A percentile compares a stretch with the other conserved stretches of the same genome.
phyloP scores from a whole-genome alignment of 1,140 invertebrate genomes.

The Heliconius melpomene region DNA sequence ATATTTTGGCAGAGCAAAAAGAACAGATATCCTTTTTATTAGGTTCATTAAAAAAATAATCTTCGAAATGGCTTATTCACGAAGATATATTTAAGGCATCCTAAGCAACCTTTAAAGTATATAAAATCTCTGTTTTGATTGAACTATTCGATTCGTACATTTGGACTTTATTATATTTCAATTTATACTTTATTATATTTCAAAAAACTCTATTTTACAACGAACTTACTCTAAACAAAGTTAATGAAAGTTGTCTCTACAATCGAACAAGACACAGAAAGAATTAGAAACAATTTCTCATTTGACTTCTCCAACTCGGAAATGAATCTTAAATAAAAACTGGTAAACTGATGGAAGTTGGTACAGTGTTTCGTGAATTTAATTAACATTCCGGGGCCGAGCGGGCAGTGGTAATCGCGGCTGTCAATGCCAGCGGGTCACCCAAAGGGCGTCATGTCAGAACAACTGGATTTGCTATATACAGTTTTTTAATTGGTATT shows the following conservation, averaged over 20 bases:
- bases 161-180: background rate
- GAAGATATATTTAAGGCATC: no score
- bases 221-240: background rate
- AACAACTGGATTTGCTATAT: conserved; percentile 23
- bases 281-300: conserved; percentile 32
- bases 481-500: background rate
- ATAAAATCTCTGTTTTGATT: no score
- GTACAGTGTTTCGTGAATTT: conserved; percentile 58
- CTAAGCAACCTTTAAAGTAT: no score
- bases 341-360: conserved; percentile 55
- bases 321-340: conserved; percentile 43
- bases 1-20: no score
- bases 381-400: conserved; percentile 63
- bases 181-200: background rate
- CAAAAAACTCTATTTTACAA: background rate
- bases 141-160: no score
- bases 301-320: conserved; percentile 23
- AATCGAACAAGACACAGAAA: background rate
- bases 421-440: conserved; percentile 58
- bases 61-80: no score
- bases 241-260: background rate
- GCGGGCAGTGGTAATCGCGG: conserved; percentile 53
- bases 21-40: no score
- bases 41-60: no score
- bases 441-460: conserved; percentile 45